Conservation (phyloP, 2,888 invertebrate species). For the Cylloceria caligata region DNA sequence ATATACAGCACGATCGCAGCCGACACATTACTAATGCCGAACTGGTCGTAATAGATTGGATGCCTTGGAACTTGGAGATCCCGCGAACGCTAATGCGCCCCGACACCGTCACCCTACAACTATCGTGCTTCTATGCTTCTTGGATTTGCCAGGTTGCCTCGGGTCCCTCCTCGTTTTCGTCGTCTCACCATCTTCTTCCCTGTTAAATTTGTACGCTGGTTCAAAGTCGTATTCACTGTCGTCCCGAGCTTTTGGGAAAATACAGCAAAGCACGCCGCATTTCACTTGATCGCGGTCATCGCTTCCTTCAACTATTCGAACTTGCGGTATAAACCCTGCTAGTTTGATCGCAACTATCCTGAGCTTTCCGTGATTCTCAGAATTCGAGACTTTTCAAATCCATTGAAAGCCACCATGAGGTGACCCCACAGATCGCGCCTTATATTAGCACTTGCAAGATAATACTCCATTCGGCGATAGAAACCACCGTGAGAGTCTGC, state of each 20-base stretch:
- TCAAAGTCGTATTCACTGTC: slow-evolving; percentile 56
- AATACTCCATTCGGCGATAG: not conserved
- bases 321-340: slow-evolving; percentile 1
- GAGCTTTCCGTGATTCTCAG: slow-evolving; percentile 4
- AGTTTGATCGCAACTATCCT: slow-evolving; percentile 14
- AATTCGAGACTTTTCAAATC: slow-evolving; percentile 51
- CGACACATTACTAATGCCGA: slow-evolving; percentile 82
- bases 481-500: slow-evolving; percentile 36
- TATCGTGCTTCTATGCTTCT: slow-evolving; percentile 26
- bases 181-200: slow-evolving; percentile 23
- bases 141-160: slow-evolving; percentile 23
- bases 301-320: slow-evolving; percentile 39
- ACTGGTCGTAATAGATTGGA: slow-evolving; percentile 81
- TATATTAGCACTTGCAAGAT: too few species aligned
- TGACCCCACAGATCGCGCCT: slow-evolving; percentile 42
- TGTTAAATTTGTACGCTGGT: slow-evolving; percentile 26
- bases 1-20: slow-evolving; percentile 68
- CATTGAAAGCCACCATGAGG: slow-evolving; percentile 43
- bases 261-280: slow-evolving; percentile 37
- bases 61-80: slow-evolving; percentile 78
- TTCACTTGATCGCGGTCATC: slow-evolving; percentile 35
- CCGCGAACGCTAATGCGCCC: slow-evolving; percentile 73
- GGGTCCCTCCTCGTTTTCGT: slow-evolving; percentile 44
- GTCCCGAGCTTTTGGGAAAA: slow-evolving; percentile 43
- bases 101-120: slow-evolving; percentile 59